These are phyloP conservation scores for Vanessa atalanta DNA, from an alignment of 1,140 invertebrate species.

Conservation along the genomic window DNA sequence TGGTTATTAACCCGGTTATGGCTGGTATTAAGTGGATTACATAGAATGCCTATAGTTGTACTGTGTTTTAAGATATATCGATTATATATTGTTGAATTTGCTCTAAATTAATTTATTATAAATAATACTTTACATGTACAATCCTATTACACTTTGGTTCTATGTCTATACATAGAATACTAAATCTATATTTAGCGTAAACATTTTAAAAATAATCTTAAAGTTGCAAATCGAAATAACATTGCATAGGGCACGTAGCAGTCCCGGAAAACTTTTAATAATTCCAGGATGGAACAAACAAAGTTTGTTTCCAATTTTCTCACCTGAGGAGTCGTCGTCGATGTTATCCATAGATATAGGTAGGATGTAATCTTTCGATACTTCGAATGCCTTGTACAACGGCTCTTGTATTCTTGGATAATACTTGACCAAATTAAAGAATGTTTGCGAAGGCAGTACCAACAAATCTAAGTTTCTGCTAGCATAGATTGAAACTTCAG, in stretches of 20 bases:
- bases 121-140: no score
- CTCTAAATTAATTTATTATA: no score
- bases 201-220: constrained; percentile 1
- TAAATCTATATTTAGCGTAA: background rate
- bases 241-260: constrained; percentile 17
- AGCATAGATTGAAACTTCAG: constrained; percentile 68
- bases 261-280: constrained; percentile 29
- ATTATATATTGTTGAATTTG: no score
- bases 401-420: constrained; percentile 72
- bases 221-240: constrained; percentile 20
- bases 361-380: constrained; percentile 70
- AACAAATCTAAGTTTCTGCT: constrained; percentile 70
- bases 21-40: no score
- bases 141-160: background rate
- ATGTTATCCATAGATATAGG: constrained; percentile 63
- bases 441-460: constrained; percentile 67
- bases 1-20: no score
- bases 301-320: constrained; percentile 29
- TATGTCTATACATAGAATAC: no score
- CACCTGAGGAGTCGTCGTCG: constrained; percentile 58
- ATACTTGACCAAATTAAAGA: constrained; percentile 71
- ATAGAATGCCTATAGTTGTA: no score
- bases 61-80: no score
- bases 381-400: constrained; percentile 65
- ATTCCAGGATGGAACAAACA: constrained; percentile 17